Base-by-base conservation (phyloP, 2,113 vertebrate genomes). In the Crotalus helleri region DNA sequence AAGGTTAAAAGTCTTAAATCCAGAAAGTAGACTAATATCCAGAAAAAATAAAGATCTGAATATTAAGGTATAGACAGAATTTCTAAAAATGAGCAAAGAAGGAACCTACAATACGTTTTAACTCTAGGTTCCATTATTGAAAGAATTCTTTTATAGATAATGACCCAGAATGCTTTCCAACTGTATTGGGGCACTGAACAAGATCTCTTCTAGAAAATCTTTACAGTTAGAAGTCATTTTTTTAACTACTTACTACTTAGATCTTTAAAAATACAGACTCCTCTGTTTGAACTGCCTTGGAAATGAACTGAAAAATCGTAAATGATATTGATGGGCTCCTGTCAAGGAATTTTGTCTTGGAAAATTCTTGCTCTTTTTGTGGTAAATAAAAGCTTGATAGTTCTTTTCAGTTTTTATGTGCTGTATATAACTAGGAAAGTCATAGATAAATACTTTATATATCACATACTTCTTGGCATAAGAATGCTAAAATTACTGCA, bases 401-500 rank as follows among this genome's bases (percentile, higher is more conserved):
- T 64, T 5, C 3, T 69, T 90, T 90, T 44, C 26, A 5, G 88
- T 53, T 53, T 33, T 81, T 19, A 90, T 13, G 39, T 54, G 21
- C 11, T 81, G n/a, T 74, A 21, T 21, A 81, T 90, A 51, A 61
- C n/a, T 46, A 19, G 19, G 26, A 39, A 81, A 39, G n/a, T 2
- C 19, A 44, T 44, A 87, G 5, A 87, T 61, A 46, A 26, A 64
- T n/a, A 26, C n/a, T 51, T 53, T 91, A 3, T 44, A 44, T 81
- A 33, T 81, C 21, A 39, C 23, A 6, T 91, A 23, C 51, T 91
- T 55, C 51, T 85, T 53, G 69, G 5, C 21, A 24, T 49, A 74
- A 4, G 8, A 95, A 46, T 90, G 33, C n/a, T 44, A 81, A 81
- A 57, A 46, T 64, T 87, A 92, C 7, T 85, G 93, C 74, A 89